Base-by-base conservation (phyloP, 2,888 invertebrate species). In the Diarsia mendica region DNA sequence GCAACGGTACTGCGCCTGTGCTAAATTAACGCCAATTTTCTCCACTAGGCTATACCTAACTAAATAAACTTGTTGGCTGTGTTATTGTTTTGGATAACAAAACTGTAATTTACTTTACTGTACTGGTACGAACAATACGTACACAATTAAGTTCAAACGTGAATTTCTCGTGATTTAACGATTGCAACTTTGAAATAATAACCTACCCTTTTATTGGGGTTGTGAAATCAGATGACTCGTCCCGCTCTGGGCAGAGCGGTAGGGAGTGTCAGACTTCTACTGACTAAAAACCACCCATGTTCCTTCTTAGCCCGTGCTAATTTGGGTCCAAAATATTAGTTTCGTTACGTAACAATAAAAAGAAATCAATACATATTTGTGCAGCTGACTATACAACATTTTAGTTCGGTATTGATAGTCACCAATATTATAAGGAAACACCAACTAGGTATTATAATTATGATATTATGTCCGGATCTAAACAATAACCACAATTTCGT, bases 1-100 rank as follows among this genome's bases (percentile, higher is more conserved):
- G 86, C 94, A 96, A 96, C 96, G 96, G 96, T 93, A 96, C 94
- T 89, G 89, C 74, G 84, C 85, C 89, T 90, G 90, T 20, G 49
- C 90, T 88, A 92, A 94, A 94, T 92, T 93, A 92, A 92, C 91
- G 91, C 88, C 89, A 85, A 89, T 88, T 89, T 90, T 89, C 88
- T 87, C 89, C 23, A 77, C 58, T 58, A 58, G 8, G 15, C 75
- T 77, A 79, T 83, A 79, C 68, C 72, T 80, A 82, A 82, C 70
- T 80, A 80, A 77, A 83, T 80, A 78, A 87, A 85, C 67, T 79
- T 68, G 71, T 66, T 61, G 74, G 28, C 49, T 75, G 58, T 73
- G n/a, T 58, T 77, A 66, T 77, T 67, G 33, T 85, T 73, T 48
- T 82, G 39, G 44, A 49, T 5, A 49, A 23, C 55, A 70, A 53